Percentiles rank a stretch among this genome's conserved stretches.
phyloP scores from a whole-genome alignment of 1,140 invertebrate genomes.

The Elymnias hypermnestra region DNA sequence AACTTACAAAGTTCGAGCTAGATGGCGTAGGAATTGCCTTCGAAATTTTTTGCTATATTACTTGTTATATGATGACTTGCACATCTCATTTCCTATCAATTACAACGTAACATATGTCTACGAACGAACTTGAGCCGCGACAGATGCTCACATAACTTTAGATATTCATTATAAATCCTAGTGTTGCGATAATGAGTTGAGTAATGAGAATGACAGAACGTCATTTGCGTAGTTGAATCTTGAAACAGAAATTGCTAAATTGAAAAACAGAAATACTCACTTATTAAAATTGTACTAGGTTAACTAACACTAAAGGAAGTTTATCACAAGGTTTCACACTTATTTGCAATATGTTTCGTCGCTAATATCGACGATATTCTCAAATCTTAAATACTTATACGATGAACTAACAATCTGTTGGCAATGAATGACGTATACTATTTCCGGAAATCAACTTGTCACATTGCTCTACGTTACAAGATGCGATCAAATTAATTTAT shows the following conservation, averaged over 20 bases:
- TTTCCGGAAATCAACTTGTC: constrained; percentile 46
- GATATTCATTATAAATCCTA: constrained; percentile 37
- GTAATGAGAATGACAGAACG: constrained; percentile 67
- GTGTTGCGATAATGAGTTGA: constrained; percentile 54
- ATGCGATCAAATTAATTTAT: constrained; percentile 6
- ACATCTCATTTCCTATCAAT: constrained; percentile 22
- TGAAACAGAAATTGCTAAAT: constrained; percentile 31
- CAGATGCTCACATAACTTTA: constrained; percentile 26
- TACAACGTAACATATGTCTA: not conserved
- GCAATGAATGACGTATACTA: constrained; percentile 71
- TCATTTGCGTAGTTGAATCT: constrained; percentile 60
- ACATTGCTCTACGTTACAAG: constrained; percentile 11
- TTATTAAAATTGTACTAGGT: constrained; percentile 68
- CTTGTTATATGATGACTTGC: constrained; percentile 67
- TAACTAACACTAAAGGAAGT: constrained; percentile 62
- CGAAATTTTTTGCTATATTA: no score
- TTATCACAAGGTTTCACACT: constrained; percentile 64
- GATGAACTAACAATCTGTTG: constrained; percentile 66
- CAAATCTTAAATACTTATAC: constrained; percentile 29
- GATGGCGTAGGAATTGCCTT: no score
- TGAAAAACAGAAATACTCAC: constrained; percentile 54
- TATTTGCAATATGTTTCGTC: constrained; percentile 59
- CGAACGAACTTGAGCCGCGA: not conserved
- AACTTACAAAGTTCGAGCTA: no score
- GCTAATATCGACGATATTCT: constrained; percentile 57